These are phyloP conservation scores for Bicyclus anynana DNA, from an alignment of 1,140 invertebrate species.

Conservation along the genomic window DNA sequence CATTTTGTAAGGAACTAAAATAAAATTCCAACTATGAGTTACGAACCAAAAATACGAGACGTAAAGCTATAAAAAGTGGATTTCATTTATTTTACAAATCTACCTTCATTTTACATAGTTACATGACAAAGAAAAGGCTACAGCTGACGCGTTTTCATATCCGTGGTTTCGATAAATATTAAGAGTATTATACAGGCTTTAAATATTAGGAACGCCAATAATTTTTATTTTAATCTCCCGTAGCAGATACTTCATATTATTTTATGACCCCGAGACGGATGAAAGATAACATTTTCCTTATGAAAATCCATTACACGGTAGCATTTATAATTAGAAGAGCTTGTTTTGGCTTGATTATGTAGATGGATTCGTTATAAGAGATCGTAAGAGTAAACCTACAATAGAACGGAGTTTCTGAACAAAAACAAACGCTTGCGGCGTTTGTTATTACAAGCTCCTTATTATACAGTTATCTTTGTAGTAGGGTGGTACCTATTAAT, in stretches of 20 bases:
- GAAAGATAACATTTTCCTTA: constrained; percentile 24
- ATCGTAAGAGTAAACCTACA: constrained; percentile 20
- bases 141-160: no score
- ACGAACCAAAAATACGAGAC: no score
- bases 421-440: constrained; percentile 49
- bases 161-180: no score
- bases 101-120: no score
- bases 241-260: constrained; percentile 12
- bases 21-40: no score
- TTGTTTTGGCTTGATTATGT: constrained; percentile 25
- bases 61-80: no score
- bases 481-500: constrained; percentile 30
- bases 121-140: no score
- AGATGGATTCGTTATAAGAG: constrained; percentile 23
- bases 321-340: constrained; percentile 26
- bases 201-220: not conserved
- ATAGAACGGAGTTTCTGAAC: constrained; percentile 32
- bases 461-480: constrained; percentile 40
- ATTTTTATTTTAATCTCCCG: not conserved
- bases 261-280: constrained; percentile 8
- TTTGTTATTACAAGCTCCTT: constrained; percentile 56
- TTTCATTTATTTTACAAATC: no score
- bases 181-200: not conserved
- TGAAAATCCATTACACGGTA: constrained; percentile 26
- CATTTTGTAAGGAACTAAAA: no score